Conservation (phyloP, 2,797 vertebrate genomes). For the Mustela erminea region DNA sequence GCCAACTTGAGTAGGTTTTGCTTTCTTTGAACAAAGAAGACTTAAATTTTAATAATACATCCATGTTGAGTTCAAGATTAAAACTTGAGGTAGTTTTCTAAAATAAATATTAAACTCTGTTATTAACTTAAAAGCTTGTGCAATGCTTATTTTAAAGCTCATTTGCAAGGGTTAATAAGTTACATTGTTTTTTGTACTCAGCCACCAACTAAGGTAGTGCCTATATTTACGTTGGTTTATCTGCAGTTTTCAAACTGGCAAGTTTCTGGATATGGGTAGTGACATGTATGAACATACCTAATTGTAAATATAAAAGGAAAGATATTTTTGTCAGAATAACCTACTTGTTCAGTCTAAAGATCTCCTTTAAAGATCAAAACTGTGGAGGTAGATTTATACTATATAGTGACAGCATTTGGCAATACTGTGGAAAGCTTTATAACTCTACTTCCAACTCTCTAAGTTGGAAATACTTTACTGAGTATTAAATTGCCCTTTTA, state of each 20-base stretch:
- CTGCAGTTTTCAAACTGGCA: conserved; percentile 41
- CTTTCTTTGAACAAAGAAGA: not conserved
- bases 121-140: conserved; percentile 40
- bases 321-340: conserved; percentile 34
- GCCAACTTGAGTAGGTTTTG: not conserved
- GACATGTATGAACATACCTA: not conserved
- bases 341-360: conserved; percentile 44
- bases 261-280: not conserved
- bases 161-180: conserved; percentile 9
- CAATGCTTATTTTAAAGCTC: conserved; percentile 44
- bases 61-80: not conserved
- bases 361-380: not conserved
- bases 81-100: conserved; percentile 56
- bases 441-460: not conserved
- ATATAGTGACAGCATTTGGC: not conserved
- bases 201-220: not conserved
- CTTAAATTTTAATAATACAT: conserved; percentile 32
- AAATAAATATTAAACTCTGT: conserved; percentile 29
- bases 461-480: not conserved
- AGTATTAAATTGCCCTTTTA: not conserved
- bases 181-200: not conserved
- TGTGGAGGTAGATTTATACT: not conserved
- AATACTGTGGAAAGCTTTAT: not conserved
- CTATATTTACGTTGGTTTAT: conserved; percentile 2
- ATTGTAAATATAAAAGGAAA: conserved; percentile 50